These are phyloP conservation scores for Pentamera pediparva DNA, from an alignment of 53 echinoderm and acorn worm genomes.

Conservation along the genomic window DNA sequence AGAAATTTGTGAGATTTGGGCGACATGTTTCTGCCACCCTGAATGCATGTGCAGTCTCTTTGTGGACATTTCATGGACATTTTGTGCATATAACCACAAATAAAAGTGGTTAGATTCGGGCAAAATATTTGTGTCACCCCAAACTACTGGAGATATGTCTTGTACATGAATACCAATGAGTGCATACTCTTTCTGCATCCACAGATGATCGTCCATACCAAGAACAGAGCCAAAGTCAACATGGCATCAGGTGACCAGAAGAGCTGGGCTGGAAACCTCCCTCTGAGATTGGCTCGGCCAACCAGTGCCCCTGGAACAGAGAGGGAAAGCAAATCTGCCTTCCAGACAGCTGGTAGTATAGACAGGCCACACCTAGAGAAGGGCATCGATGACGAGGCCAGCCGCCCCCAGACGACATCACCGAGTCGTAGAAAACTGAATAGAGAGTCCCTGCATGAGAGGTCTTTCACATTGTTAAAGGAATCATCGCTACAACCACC, in stretches of 20 bases:
- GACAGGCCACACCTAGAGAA: constrained; percentile 14
- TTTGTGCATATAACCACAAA: too few relatives aligned
- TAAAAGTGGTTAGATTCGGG: too few relatives aligned
- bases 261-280: not conserved
- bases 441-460: constrained; percentile 1
- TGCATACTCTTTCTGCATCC: too few relatives aligned
- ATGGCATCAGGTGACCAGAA: constrained; percentile 43
- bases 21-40: too few relatives aligned
- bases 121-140: too few relatives aligned
- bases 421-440: constrained; percentile 16
- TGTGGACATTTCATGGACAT: too few relatives aligned
- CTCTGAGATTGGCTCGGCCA: constrained; percentile 51
- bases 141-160: too few relatives aligned
- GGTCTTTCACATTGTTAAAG: not conserved
- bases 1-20: too few relatives aligned
- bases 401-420: constrained; percentile 42
- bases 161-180: too few relatives aligned
- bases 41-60: too few relatives aligned
- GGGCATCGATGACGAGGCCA: not conserved
- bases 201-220: constrained; percentile 94
- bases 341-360: constrained; percentile 75
- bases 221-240: constrained; percentile 88
- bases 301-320: constrained; percentile 83
- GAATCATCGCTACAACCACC: constrained; percentile 5
- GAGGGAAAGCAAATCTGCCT: constrained; percentile 59